phyloP scores from a whole-genome alignment of 2,797 vertebrate genomes.

The Ctenopoma kingsleyae region DNA sequence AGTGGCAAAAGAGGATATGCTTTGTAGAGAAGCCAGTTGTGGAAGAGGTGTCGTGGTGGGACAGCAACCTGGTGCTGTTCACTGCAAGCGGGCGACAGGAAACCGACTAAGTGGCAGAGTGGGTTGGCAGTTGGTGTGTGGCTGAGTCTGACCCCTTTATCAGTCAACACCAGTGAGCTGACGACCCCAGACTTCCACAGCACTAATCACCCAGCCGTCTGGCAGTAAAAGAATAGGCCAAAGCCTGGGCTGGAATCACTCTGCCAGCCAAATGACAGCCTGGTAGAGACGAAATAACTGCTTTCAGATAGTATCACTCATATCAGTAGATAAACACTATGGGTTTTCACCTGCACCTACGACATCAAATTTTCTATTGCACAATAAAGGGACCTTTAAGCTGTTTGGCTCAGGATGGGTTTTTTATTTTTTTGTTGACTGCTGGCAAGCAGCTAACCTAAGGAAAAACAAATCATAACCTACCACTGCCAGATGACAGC shows the following conservation, averaged over 20 bases:
- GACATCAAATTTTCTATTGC: slow-evolving; percentile 53
- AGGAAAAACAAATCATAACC: slow-evolving; percentile 57
- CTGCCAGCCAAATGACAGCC: slow-evolving; percentile 71
- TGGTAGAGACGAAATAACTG: slow-evolving; percentile 71
- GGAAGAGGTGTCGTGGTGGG: slow-evolving; percentile 20
- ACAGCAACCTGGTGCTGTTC: slow-evolving; percentile 44
- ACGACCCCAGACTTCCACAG: slow-evolving; percentile 48
- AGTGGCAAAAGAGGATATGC: slow-evolving; percentile 18
- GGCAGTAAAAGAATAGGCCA: slow-evolving; percentile 73
- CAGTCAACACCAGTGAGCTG: slow-evolving; percentile 62
- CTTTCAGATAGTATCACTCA: slow-evolving; percentile 79
- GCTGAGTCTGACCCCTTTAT: slow-evolving; percentile 73
- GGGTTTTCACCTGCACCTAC: slow-evolving; percentile 62
- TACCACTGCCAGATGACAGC: slow-evolving; percentile 40
- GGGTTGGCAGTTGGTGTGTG: slow-evolving; percentile 48
- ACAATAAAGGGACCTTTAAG: slow-evolving; percentile 55
- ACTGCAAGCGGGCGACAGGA: slow-evolving; percentile 41
- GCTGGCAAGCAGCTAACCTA: slow-evolving; percentile 52
- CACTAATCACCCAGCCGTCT: slow-evolving; percentile 72
- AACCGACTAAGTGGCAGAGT: slow-evolving; percentile 60
- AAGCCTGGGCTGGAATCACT: slow-evolving; percentile 59
- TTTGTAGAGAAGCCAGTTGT: slow-evolving; percentile 8
- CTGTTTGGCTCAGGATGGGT: slow-evolving; percentile 36
- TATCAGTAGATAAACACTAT: slow-evolving; percentile 70
- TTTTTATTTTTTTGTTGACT: slow-evolving; percentile 34